These are phyloP conservation scores for Catocala fraxini DNA, from an alignment of 2,888 invertebrate genomes.

Conservation along the genomic window DNA sequence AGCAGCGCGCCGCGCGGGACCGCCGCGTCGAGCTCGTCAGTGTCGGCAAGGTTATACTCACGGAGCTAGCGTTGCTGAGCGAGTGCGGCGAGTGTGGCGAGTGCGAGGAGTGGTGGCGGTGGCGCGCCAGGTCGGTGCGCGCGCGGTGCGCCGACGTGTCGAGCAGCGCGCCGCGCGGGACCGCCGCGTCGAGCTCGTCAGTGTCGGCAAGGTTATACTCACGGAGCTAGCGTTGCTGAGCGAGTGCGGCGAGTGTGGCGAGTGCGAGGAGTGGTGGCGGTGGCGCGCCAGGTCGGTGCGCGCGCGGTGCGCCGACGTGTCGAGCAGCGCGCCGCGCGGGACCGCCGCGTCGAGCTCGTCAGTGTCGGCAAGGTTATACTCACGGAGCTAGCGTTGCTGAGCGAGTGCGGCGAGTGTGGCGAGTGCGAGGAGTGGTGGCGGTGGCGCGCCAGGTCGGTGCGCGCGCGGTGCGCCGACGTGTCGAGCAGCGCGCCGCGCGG, in stretches of 20 bases:
- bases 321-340: slow-evolving; percentile 93
- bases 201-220: slow-evolving; percentile 17
- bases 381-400: slow-evolving; percentile 89
- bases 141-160: slow-evolving; percentile 94
- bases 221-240: slow-evolving; percentile 90
- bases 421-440: slow-evolving; percentile 75
- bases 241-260: slow-evolving; percentile 76
- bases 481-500: slow-evolving; percentile 94
- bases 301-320: slow-evolving; percentile 92
- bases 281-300: slow-evolving; percentile 94
- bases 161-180: slow-evolving; percentile 93
- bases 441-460: slow-evolving; percentile 94
- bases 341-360: slow-evolving; percentile 93
- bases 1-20: slow-evolving; percentile 94
- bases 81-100: slow-evolving; percentile 72
- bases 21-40: slow-evolving; percentile 69
- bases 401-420: slow-evolving; percentile 77
- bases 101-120: slow-evolving; percentile 77
- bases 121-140: slow-evolving; percentile 93
- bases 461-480: slow-evolving; percentile 91
- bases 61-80: slow-evolving; percentile 89
- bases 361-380: slow-evolving; percentile 17
- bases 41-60: slow-evolving; percentile 28
- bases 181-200: slow-evolving; percentile 92
- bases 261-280: slow-evolving; percentile 75